These are phyloP conservation scores for Myoxocephalus aenaeus DNA, from an alignment of 2,797 vertebrate genomes.

Conservation along the genomic window DNA sequence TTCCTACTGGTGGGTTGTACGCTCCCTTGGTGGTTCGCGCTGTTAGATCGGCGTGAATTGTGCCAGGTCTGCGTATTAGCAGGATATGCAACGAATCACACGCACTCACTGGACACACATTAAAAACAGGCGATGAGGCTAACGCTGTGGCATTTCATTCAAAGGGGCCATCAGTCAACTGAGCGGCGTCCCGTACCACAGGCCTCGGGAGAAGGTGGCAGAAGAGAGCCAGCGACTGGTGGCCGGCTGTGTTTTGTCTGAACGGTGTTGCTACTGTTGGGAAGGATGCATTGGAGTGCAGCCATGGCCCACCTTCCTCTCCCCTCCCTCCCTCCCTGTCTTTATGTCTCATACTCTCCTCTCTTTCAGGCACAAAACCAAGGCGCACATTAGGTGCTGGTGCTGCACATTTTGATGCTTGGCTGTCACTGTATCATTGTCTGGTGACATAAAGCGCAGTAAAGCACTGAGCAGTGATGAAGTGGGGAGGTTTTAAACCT, in stretches of 20 bases:
- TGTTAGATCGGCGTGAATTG: slow-evolving; percentile 15
- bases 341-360: slow-evolving; percentile 53
- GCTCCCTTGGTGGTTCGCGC: slow-evolving; percentile 1
- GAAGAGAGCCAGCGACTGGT: slow-evolving; percentile 49
- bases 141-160: slow-evolving; percentile 77
- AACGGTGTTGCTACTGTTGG: slow-evolving; percentile 51
- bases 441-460: slow-evolving; percentile 77
- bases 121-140: slow-evolving; percentile 62
- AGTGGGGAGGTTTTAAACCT: slow-evolving; percentile 78
- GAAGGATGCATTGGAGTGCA: slow-evolving; percentile 52
- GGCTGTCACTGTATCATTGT: slow-evolving; percentile 78
- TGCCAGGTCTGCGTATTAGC: slow-evolving; percentile 48
- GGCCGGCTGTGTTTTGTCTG: slow-evolving; percentile 59
- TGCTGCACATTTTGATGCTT: slow-evolving; percentile 79
- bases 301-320: slow-evolving; percentile 39
- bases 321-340: slow-evolving; percentile 25
- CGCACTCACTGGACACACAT: slow-evolving; percentile 60
- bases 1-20: background rate
- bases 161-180: slow-evolving; percentile 73
- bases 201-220: slow-evolving; percentile 48
- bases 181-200: slow-evolving; percentile 53
- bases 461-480: slow-evolving; percentile 76
- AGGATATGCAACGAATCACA: slow-evolving; percentile 46
- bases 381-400: slow-evolving; percentile 72
- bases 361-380: slow-evolving; percentile 70